Conservation (phyloP, 2,797 vertebrate species). For the Dryobates pubescens region DNA sequence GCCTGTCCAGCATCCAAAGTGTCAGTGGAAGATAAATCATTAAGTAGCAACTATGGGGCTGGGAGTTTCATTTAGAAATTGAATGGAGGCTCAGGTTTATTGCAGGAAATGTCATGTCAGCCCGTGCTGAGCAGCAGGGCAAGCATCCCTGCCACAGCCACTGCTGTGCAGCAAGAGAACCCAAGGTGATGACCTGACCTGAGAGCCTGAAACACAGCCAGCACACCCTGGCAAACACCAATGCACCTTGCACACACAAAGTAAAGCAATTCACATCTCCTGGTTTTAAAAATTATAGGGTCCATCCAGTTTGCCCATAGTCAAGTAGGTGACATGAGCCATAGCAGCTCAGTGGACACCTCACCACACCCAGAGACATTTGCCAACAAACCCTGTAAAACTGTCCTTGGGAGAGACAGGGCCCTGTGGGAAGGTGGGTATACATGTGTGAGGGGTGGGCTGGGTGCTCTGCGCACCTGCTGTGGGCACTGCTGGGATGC, state of each 20-base stretch:
- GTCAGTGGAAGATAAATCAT: slow-evolving; percentile 41
- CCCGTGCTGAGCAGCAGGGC: neutral
- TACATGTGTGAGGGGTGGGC: neutral
- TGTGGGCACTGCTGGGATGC: neutral
- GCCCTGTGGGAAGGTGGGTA: accelerated
- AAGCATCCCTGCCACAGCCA: neutral
- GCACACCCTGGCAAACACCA: neutral
- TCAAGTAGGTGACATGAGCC: neutral
- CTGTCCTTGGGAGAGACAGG: neutral
- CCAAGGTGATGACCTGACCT: neutral
- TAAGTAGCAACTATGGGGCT: neutral
- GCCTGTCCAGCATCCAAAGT: slow-evolving; percentile 1
- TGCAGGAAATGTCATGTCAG: slow-evolving; percentile 39
- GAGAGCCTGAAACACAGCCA: neutral
- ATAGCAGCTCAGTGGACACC: accelerated
- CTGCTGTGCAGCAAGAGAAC: neutral
- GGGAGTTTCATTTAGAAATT: slow-evolving; percentile 62
- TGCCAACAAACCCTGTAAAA: neutral
- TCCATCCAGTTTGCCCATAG: neutral
- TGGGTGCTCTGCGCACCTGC: neutral
- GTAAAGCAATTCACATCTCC: neutral
- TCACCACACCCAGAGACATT: accelerated
- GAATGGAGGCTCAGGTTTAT: slow-evolving; percentile 21
- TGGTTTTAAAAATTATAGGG: neutral
- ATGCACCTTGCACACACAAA: too few relatives aligned